Base-by-base conservation (phyloP, 2,797 vertebrate species). In the Onychomys torridus region DNA sequence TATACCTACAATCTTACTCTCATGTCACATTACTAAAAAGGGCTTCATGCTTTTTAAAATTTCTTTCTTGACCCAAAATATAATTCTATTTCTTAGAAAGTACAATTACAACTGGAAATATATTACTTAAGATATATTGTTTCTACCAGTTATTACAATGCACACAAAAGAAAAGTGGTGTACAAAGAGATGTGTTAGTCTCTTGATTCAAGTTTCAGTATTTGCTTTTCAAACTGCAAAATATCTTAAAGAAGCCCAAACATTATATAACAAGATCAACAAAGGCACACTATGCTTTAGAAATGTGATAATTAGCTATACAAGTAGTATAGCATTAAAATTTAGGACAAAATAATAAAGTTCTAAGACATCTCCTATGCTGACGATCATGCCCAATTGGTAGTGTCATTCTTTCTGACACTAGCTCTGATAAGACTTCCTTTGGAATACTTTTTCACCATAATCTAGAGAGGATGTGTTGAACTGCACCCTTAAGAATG, bases 381-480 rank as follows among this genome's bases (percentile, higher is more conserved):
- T 99, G 98, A 98, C 98, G 98, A 98, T 98, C 98, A 98, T 98
- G 99, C 98, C 99, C 98, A 99, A 99, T 98, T 98, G 98, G 98
- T 98, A 98, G 98, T 99, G 99, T 99, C 98, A 99, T 98, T 98
- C 98, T 99, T 98, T 98, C 98, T 99, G 99, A 99, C 99, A 99
- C 98, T 98, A 99, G 98, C 98, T 98, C 98, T 98, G 98, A 99
- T 98, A 99, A 98, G 98, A 99, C 99, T 99, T 99, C 99, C 99
- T 99, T 99, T 99, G 98, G 99, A 98, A 98, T 98, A 99, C 98
- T 99, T 99, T 99, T 99, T 99, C 99, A 99, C 99, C 99, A 99
- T 99, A 99, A 99, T 99, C 99, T 99, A 99, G 99, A 99, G 99
- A 99, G 99, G 99, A 99, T 99, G 99, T 99, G 99, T 99, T 99